Percentiles rank a stretch among this genome's conserved stretches.
Evolutionary conservation across 2,888 invertebrate species (phyloP).

Genomic region (Achlya flavicornis): DNA sequence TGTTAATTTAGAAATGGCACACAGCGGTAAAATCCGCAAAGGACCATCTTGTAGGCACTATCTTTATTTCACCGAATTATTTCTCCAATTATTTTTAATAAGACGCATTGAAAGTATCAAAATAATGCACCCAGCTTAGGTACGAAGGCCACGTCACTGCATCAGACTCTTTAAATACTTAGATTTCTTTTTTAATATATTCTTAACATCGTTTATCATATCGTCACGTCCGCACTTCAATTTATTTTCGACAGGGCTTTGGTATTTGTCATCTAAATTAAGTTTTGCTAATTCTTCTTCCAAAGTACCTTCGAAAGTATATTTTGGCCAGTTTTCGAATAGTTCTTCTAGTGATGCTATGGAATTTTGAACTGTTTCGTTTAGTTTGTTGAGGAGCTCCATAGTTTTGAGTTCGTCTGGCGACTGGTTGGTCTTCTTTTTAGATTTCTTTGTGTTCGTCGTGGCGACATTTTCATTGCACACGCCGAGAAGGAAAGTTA

Average conservation of each 20-base stretch:
- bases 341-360: constrained; percentile 66
- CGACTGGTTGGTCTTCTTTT: constrained; percentile 80
- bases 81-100: constrained; percentile 3
- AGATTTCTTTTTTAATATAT: constrained; percentile 81
- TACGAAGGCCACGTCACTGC: constrained; percentile 56
- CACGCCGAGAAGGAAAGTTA: constrained; percentile 82
- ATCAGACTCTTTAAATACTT: constrained; percentile 77
- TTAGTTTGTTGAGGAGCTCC: constrained; percentile 60
- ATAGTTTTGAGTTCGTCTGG: constrained; percentile 70
- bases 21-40: too few species aligned
- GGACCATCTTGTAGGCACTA: too few species aligned
- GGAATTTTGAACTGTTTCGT: constrained; percentile 59
- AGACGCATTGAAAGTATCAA: constrained; percentile 23
- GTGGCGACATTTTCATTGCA: constrained; percentile 81
- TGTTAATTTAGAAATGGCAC: too few species aligned
- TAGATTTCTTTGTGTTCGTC: constrained; percentile 80
- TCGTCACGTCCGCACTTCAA: constrained; percentile 76
- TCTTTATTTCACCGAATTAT: too few species aligned
- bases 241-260: constrained; percentile 70
- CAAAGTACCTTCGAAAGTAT: constrained; percentile 55
- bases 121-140: constrained; percentile 17
- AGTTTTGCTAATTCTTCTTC: constrained; percentile 68
- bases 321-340: constrained; percentile 72
- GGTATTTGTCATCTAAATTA: constrained; percentile 58
- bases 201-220: constrained; percentile 78